Percentiles rank a stretch among this genome's conserved stretches.
These are phyloP conservation scores for Calliphora vicina DNA, from an alignment of 1,140 invertebrate genomes.

Conservation along the genomic window DNA sequence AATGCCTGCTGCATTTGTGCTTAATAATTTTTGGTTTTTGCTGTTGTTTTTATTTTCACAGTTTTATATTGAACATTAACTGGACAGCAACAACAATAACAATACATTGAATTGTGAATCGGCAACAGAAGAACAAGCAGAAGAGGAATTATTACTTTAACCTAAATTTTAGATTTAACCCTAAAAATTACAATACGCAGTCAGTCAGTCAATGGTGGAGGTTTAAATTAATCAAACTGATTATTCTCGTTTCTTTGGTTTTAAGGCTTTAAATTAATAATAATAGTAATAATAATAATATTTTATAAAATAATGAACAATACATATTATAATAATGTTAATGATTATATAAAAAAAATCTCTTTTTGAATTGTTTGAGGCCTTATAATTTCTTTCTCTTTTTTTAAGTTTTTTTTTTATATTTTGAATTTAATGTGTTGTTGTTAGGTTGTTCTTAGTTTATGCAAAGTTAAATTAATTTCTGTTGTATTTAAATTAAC, in stretches of 20 bases:
- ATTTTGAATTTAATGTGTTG: neutral
- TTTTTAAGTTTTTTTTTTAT: neutral
- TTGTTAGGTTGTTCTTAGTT: neutral
- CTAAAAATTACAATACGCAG: neutral
- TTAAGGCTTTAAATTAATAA: no score
- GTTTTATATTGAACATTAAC: neutral
- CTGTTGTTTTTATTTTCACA: neutral
- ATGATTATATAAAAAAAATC: no score
- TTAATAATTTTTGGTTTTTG: neutral
- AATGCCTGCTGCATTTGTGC: conserved; percentile 23
- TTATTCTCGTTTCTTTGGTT: no score
- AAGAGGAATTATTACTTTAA: conserved; percentile 23
- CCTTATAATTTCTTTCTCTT: neutral
- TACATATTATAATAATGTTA: no score
- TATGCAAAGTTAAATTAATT: neutral
- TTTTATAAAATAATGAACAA: no score
- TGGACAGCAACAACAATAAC: neutral
- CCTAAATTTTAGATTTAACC: neutral
- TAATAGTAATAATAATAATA: no score
- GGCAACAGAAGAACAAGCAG: neutral
- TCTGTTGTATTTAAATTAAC: neutral
- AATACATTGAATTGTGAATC: neutral
- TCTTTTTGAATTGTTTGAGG: no score
- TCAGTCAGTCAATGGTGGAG: no score
- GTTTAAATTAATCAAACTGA: no score